Percentiles rank a stretch among this genome's conserved stretches.
Evolutionary conservation across 2,888 invertebrate species (phyloP).

Genomic region (Caprella mutica): DNA sequence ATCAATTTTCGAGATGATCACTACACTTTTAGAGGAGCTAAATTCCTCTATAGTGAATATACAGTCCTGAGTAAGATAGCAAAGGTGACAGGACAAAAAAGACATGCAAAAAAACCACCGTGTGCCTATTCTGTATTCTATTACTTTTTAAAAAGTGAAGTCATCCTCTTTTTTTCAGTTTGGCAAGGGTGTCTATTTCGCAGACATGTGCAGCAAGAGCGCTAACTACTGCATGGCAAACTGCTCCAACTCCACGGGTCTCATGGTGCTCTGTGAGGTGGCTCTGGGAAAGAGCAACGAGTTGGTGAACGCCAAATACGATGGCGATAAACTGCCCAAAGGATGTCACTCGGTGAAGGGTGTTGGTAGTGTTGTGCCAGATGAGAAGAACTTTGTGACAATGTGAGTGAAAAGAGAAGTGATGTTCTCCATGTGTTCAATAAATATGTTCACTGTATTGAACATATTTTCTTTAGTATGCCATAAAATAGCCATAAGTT

Average conservation of each 20-base stretch:
- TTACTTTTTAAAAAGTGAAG: neutral
- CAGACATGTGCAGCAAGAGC: conserved; percentile 96
- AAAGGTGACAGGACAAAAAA: no score
- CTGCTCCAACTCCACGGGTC: conserved; percentile 55
- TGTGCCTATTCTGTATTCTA: neutral
- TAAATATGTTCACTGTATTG: no score
- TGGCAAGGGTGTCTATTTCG: conserved; percentile 95
- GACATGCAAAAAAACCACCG: no score
- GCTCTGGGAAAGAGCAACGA: conserved; percentile 65
- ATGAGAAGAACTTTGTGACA: conserved; percentile 51
- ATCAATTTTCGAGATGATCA: no score
- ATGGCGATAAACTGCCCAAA: conserved; percentile 59
- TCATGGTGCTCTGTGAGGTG: conserved; percentile 85
- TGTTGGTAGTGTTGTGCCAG: conserved; percentile 69
- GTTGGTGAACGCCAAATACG: conserved; percentile 51
- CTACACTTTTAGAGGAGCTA: no score
- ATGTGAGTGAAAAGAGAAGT: conserved; percentile 40
- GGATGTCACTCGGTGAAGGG: conserved; percentile 83
- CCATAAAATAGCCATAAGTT: no score
- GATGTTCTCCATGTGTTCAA: no score
- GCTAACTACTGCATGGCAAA: conserved; percentile 88
- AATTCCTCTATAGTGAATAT: no score
- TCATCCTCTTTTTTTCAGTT: conserved; percentile 59
- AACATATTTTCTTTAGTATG: no score
- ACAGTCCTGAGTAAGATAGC: no score